Conservation (phyloP, 2,888 invertebrate genomes). For the Caenorhabditis sp. region DNA sequence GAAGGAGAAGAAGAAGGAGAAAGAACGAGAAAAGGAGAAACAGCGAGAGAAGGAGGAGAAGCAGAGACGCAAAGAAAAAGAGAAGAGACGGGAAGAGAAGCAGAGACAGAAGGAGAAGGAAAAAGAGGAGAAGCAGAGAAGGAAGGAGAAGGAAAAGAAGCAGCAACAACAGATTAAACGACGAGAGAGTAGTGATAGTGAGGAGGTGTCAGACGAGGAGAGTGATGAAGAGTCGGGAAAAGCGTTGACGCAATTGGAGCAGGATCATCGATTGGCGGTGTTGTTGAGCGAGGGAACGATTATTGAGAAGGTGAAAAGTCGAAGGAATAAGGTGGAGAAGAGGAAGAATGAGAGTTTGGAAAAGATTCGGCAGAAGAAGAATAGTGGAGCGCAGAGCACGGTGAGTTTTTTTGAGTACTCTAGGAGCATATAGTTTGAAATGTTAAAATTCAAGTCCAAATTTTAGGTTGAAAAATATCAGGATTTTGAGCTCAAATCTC, state of each 20-base stretch:
- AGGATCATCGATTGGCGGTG: slow-evolving; percentile 29
- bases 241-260: slow-evolving; percentile 28
- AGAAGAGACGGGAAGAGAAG: slow-evolving; percentile 14
- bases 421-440: not conserved
- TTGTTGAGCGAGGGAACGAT: slow-evolving; percentile 19
- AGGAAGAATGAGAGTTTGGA: slow-evolving; percentile 14
- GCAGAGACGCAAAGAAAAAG: slow-evolving; percentile 9
- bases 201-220: slow-evolving; percentile 3
- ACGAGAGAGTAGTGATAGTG: slow-evolving; percentile 10
- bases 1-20: slow-evolving; percentile 17
- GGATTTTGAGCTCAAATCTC: too few species aligned
- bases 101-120: slow-evolving; percentile 11
- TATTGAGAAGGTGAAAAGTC: slow-evolving; percentile 18
- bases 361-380: slow-evolving; percentile 21
- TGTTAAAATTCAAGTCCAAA: not conserved
- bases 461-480: too few species aligned
- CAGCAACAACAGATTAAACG: slow-evolving; percentile 17
- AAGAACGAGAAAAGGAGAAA: slow-evolving; percentile 23
- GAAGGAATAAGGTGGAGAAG: slow-evolving; percentile 11
- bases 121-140: slow-evolving; percentile 26
- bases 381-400: not conserved
- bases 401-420: slow-evolving; percentile 16
- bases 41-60: slow-evolving; percentile 11
- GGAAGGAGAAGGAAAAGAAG: slow-evolving; percentile 22
- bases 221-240: slow-evolving; percentile 15